Conservation (phyloP, 2,888 invertebrate genomes). For the Netelia fuscicornis region DNA sequence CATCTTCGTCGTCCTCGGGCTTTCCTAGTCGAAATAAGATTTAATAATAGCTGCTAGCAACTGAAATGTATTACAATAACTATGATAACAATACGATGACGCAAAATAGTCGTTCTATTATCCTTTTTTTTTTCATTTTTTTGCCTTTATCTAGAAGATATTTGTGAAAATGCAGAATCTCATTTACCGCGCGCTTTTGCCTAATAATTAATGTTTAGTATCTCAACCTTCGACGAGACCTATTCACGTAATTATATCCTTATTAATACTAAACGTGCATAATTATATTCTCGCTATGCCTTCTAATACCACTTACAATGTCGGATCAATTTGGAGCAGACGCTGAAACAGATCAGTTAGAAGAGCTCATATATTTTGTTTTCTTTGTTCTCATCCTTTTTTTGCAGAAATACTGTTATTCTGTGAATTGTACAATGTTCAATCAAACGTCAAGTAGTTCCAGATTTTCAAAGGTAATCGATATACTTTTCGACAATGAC, state of each 20-base stretch:
- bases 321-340: slow-evolving; percentile 75
- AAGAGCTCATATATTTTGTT: slow-evolving; percentile 59
- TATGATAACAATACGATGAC: slow-evolving; percentile 74
- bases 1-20: slow-evolving; percentile 27
- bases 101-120: slow-evolving; percentile 70
- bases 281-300: slow-evolving; percentile 73
- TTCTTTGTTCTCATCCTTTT: neutral
- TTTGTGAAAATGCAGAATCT: slow-evolving; percentile 81
- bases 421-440: slow-evolving; percentile 3
- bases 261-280: slow-evolving; percentile 81
- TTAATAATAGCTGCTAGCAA: slow-evolving; percentile 73
- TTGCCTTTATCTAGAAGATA: slow-evolving; percentile 71
- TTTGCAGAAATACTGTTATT: slow-evolving; percentile 65
- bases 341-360: slow-evolving; percentile 71
- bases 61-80: slow-evolving; percentile 73
- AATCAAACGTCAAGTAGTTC: slow-evolving; percentile 38
- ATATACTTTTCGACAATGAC: slow-evolving; percentile 58
- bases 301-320: slow-evolving; percentile 74
- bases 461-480: slow-evolving; percentile 56
- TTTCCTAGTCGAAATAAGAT: slow-evolving; percentile 58
- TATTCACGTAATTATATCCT: slow-evolving; percentile 73
- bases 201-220: slow-evolving; percentile 65
- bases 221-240: slow-evolving; percentile 74
- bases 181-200: slow-evolving; percentile 62
- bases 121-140: neutral